These are phyloP conservation scores for Platysteira castanea DNA, from an alignment of 2,113 vertebrate genomes.

Conservation along the genomic window DNA sequence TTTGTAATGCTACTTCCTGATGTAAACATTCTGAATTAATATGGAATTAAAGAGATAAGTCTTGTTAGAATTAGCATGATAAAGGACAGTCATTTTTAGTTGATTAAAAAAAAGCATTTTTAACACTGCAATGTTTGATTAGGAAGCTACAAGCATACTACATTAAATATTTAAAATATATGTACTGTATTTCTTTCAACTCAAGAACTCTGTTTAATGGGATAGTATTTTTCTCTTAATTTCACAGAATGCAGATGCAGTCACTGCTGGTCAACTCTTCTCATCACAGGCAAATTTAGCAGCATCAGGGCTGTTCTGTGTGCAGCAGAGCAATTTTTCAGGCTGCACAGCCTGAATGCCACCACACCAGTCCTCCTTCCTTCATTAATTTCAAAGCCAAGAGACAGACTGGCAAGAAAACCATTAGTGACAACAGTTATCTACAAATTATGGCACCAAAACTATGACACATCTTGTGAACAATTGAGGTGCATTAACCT, in stretches of 20 bases:
- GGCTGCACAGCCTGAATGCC: fast-evolving
- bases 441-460: background rate
- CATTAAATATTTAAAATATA: background rate
- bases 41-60: background rate
- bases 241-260: background rate
- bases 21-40: background rate
- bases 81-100: background rate
- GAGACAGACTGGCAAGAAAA: background rate
- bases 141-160: background rate
- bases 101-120: background rate
- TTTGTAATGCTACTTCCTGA: fast-evolving
- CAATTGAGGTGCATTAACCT: background rate
- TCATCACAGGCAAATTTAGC: background rate
- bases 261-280: background rate
- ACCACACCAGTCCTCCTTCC: background rate
- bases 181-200: background rate
- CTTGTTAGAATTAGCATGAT: background rate
- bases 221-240: background rate
- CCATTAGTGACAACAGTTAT: background rate
- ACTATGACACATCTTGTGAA: background rate
- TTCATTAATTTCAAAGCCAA: background rate
- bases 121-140: background rate
- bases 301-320: background rate
- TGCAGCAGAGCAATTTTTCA: background rate
- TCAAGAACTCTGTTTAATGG: background rate